These are phyloP conservation scores for Nomada ferruginata DNA, from an alignment of 2,888 invertebrate genomes.

Conservation along the genomic window DNA sequence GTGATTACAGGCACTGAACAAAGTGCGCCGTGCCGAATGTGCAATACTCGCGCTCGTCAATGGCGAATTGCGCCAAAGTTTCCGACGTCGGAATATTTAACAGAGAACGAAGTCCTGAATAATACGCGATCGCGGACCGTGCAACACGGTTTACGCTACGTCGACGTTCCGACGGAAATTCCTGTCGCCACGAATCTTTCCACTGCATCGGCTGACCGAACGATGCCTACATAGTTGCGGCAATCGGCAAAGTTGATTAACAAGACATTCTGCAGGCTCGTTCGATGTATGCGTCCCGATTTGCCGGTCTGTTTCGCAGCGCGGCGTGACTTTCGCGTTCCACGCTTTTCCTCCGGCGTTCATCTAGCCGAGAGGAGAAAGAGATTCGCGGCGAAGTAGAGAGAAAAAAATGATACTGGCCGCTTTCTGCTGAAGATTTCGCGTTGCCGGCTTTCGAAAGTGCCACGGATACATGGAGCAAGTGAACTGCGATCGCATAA, in stretches of 20 bases:
- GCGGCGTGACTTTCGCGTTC: constrained; percentile 71
- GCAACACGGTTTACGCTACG: no score
- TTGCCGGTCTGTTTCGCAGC: constrained; percentile 74
- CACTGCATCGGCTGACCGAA: constrained; percentile 9
- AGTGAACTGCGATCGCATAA: not conserved
- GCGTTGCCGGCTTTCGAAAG: constrained; percentile 17
- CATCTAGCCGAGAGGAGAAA: constrained; percentile 17
- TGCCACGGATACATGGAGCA: constrained; percentile 1
- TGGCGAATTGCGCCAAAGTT: not conserved
- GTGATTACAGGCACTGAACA: not conserved
- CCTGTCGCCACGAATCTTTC: not conserved
- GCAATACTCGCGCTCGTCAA: not conserved
- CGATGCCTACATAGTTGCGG: constrained; percentile 32
- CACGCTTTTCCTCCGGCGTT: constrained; percentile 61
- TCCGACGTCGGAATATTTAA: not conserved
- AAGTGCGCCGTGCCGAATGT: not conserved
- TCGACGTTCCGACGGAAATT: not conserved
- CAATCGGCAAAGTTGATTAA: constrained; percentile 53
- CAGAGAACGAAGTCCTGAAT: not conserved
- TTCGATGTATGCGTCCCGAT: constrained; percentile 53
- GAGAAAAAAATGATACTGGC: constrained; percentile 4
- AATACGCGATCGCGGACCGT: not conserved
- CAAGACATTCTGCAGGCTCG: constrained; percentile 36
- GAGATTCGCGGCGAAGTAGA: constrained; percentile 15
- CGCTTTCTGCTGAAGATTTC: constrained; percentile 28